phyloP scores from a whole-genome alignment of 2,113 vertebrate species.

The Phyllostomus hastatus region DNA sequence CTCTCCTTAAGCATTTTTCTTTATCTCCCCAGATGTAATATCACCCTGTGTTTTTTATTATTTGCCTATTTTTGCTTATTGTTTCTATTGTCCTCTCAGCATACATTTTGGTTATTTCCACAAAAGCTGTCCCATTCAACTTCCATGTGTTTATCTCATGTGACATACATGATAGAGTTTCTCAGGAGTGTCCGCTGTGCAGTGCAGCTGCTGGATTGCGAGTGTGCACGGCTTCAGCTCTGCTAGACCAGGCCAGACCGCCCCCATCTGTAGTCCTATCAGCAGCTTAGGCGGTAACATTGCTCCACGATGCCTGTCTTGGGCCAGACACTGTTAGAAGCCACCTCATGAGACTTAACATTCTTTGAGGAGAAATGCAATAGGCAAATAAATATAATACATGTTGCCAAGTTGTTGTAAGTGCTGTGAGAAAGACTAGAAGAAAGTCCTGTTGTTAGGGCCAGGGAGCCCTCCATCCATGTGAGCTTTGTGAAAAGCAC shows the following conservation, averaged over 20 bases:
- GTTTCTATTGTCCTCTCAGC: background rate
- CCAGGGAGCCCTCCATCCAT: background rate
- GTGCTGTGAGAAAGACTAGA: background rate
- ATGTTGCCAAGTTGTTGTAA: background rate
- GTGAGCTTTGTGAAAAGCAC: background rate
- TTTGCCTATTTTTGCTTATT: background rate
- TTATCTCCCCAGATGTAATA: background rate
- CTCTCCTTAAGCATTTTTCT: background rate
- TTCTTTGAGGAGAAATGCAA: background rate
- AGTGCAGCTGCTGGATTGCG: too few species aligned
- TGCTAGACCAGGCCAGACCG: too few species aligned
- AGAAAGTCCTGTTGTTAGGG: background rate
- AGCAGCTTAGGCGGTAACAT: too few species aligned
- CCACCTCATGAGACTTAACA: background rate
- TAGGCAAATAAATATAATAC: background rate
- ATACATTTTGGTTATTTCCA: background rate
- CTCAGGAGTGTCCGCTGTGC: accelerated
- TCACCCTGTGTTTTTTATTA: background rate
- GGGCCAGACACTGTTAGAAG: background rate
- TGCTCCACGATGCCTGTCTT: background rate
- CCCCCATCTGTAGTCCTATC: background rate
- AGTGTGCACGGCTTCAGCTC: background rate
- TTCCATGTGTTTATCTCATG: background rate
- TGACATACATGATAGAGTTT: background rate
- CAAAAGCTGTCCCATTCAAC: background rate